Conservation (phyloP, 2,113 vertebrate genomes). For the Polyodon spathula region DNA sequence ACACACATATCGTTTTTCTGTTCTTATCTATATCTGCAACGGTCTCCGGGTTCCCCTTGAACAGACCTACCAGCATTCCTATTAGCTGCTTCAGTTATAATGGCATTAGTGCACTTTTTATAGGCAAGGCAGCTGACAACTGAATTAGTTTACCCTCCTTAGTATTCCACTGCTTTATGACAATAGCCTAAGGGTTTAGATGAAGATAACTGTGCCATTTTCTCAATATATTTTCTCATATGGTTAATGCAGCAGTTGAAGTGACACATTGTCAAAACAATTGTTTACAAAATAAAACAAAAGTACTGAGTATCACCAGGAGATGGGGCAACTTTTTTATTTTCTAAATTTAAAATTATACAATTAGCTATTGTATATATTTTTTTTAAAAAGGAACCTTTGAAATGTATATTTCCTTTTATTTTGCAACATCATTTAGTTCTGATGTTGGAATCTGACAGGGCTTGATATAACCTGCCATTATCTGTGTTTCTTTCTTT, state of each 20-base stretch:
- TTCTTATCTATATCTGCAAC: conserved; percentile 10
- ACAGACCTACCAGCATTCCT: conserved; percentile 56
- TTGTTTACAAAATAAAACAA: conserved; percentile 65
- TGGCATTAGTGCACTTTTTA: conserved; percentile 65
- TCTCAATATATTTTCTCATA: conserved; percentile 77
- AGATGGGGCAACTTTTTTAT: conserved; percentile 48
- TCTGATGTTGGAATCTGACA: too few species aligned
- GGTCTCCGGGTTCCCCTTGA: conserved; percentile 28
- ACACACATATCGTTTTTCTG: conserved; percentile 10
- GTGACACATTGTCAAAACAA: conserved; percentile 94
- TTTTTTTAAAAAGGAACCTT: background rate
- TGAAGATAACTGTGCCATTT: conserved; percentile 83
- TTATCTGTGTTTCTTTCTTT: too few species aligned
- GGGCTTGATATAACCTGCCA: too few species aligned
- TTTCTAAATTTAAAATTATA: background rate
- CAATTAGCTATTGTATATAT: background rate
- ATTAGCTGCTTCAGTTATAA: conserved; percentile 71
- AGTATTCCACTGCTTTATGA: conserved; percentile 85
- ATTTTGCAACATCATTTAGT: too few species aligned
- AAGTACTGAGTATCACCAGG: conserved; percentile 64
- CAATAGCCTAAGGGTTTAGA: conserved; percentile 97
- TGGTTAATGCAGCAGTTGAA: conserved; percentile 89
- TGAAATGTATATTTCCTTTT: background rate
- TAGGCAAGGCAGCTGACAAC: conserved; percentile 89
- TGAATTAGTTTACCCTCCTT: conserved; percentile 86